Evolutionary conservation across 2,888 invertebrate species (phyloP), one percentile per base, ranked within the genome.

Genomic region (Cataglyphis altisquamis): DNA sequence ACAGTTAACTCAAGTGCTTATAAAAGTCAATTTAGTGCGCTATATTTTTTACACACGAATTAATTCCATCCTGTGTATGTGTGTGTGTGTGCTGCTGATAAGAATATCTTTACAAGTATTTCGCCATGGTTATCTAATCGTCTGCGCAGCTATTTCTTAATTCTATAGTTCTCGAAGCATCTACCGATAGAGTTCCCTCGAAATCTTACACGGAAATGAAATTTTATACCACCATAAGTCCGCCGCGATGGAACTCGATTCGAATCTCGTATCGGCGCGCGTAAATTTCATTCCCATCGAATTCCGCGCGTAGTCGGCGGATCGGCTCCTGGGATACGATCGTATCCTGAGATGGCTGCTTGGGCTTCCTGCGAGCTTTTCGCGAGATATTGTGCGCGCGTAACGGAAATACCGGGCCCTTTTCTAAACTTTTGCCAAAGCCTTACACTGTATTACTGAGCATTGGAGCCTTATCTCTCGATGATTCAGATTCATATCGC

Each of bases 201-300:
- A 70, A 66, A 78, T 60, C 78, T 81, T 81, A 73, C 48, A 32
- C 48, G 66, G 66, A 84, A 86, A 88, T 82, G 84, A 82, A 81
- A 88, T 86, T 85, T 64, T 48, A 73, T 25, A 41, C 60, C 32
- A 15, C 68, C 68, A 67, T 55, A 82, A 62, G 86, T 86, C 70
- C 78, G 64, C 66, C 60, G 72, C 60, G 57, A 78, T 72, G 32
- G 72, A 78, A 72, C 72, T 70, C 84, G 60, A 82, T 88, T 82
- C 74, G 66, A 72, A 78, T 52, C 68, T 63, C 81, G 67, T 83
- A 75, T 63, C 73, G 55, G 62, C 70, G 73, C 66, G 70, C 66
- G 70, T 62, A 86, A 87, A 88, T 86, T 84, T 74, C 48, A 88
- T 88, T 87, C 73, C 78, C 36, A 62, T 80, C 66, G 82, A 81